phyloP scores from a whole-genome alignment of 2,888 invertebrate genomes.

The Neoascia interrupta region DNA sequence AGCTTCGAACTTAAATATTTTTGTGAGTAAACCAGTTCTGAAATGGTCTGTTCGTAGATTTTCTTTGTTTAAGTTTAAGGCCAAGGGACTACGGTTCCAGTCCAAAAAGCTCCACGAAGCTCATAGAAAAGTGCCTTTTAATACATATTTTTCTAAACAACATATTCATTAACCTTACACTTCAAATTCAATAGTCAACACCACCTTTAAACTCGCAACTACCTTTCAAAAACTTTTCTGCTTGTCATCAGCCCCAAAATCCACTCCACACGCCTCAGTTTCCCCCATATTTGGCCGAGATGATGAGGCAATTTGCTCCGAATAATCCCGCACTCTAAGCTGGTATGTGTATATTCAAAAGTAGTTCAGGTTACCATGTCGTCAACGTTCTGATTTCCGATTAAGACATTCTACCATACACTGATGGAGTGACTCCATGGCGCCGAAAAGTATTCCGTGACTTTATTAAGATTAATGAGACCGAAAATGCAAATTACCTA shows the following conservation, averaged over 20 bases:
- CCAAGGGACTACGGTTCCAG: no score
- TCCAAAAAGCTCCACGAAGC: no score
- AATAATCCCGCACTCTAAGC: slow-evolving; percentile 13
- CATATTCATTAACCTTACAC: no score
- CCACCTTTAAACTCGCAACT: no score
- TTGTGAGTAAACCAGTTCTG: no score
- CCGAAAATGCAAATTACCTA: slow-evolving; percentile 69
- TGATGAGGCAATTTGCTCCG: slow-evolving; percentile 50
- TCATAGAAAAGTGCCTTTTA: no score
- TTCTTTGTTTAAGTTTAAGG: no score
- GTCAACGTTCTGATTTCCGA: slow-evolving; percentile 64
- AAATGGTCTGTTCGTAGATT: no score
- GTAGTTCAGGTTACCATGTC: slow-evolving; percentile 63
- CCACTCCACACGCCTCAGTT: slow-evolving; percentile 4
- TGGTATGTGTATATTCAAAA: slow-evolving; percentile 6
- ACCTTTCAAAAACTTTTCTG: no score
- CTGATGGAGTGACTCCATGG: slow-evolving; percentile 57
- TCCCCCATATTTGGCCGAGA: slow-evolving; percentile 1
- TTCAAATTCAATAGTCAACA: no score
- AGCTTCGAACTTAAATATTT: no score
- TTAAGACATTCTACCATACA: slow-evolving; percentile 68
- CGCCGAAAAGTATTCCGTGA: slow-evolving; percentile 65
- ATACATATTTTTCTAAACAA: no score
- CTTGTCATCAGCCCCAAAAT: slow-evolving; percentile 15
- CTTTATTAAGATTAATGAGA: slow-evolving; percentile 70